These are phyloP conservation scores for Petrocephalus sullivani DNA, from an alignment of 2,797 vertebrate genomes.

Conservation along the genomic window DNA sequence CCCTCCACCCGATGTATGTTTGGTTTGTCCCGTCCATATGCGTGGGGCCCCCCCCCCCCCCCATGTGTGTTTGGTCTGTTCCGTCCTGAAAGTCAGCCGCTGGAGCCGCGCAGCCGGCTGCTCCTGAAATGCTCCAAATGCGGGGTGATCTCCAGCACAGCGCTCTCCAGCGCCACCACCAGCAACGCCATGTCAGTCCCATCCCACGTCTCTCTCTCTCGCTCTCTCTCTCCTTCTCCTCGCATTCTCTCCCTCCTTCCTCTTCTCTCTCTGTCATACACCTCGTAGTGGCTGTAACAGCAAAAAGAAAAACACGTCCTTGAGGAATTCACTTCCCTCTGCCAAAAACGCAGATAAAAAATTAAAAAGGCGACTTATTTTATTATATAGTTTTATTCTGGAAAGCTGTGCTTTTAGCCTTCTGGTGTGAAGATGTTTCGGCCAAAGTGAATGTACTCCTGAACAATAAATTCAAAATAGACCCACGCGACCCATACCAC, in stretches of 20 bases:
- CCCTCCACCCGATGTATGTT: conserved; percentile 24
- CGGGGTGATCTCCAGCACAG: conserved; percentile 90
- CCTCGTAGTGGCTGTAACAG: conserved; percentile 27
- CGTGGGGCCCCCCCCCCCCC: conserved; percentile 17
- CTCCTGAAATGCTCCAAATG: conserved; percentile 98
- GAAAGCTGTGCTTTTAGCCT: neutral
- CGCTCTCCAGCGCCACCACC: conserved; percentile 85
- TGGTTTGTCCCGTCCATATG: conserved; percentile 30
- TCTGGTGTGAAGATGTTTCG: neutral
- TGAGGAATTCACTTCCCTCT: conserved; percentile 30
- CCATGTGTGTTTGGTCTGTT: conserved; percentile 27
- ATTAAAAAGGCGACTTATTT: neutral
- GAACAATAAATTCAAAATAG: neutral
- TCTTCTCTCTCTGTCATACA: neutral
- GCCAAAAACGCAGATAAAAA: conserved; percentile 4
- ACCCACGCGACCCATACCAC: neutral
- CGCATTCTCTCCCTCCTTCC: neutral
- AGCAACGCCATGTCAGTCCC: conserved; percentile 96
- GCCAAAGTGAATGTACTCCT: neutral
- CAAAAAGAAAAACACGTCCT: conserved; percentile 33
- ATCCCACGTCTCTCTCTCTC: conserved; percentile 47
- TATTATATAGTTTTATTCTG: neutral
- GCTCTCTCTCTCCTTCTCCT: conserved; percentile 7
- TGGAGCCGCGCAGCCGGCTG: conserved; percentile 73
- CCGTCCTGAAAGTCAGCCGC: conserved; percentile 62